Conservation (phyloP, 2,797 vertebrate species). For the Gambusia yucatana region DNA sequence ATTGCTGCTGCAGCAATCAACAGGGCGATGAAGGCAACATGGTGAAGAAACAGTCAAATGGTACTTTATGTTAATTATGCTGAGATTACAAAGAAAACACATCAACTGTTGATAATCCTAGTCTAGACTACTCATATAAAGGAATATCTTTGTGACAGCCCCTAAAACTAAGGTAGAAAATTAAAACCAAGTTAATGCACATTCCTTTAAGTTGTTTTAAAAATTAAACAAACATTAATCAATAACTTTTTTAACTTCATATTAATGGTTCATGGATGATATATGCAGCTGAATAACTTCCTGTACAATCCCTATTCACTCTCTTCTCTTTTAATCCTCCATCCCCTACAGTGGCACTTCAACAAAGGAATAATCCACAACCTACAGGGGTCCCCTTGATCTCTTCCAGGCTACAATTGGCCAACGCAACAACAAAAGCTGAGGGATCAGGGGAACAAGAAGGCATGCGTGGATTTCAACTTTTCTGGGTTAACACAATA, state of each 20-base stretch:
- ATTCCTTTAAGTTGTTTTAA: neutral
- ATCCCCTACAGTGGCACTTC: constrained; percentile 73
- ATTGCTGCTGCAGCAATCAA: constrained; percentile 16
- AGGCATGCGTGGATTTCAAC: constrained; percentile 71
- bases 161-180: constrained; percentile 25
- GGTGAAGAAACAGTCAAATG: constrained; percentile 36
- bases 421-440: constrained; percentile 76
- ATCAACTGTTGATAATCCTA: constrained; percentile 44
- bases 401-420: constrained; percentile 75
- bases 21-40: constrained; percentile 13
- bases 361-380: constrained; percentile 79
- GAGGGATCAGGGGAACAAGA: constrained; percentile 76
- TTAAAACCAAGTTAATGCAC: constrained; percentile 1
- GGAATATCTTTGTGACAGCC: constrained; percentile 31
- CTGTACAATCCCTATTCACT: constrained; percentile 70
- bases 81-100: constrained; percentile 57
- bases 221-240: constrained; percentile 25
- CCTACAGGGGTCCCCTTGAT: constrained; percentile 79
- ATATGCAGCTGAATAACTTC: constrained; percentile 65
- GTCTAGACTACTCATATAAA: constrained; percentile 38
- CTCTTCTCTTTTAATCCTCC: constrained; percentile 78
- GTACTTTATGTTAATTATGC: constrained; percentile 43
- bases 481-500: constrained; percentile 78
- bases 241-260: constrained; percentile 33
- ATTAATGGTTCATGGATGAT: constrained; percentile 58